phyloP scores from a whole-genome alignment of 2,797 vertebrate genomes.

The Clamator glandarius region DNA sequence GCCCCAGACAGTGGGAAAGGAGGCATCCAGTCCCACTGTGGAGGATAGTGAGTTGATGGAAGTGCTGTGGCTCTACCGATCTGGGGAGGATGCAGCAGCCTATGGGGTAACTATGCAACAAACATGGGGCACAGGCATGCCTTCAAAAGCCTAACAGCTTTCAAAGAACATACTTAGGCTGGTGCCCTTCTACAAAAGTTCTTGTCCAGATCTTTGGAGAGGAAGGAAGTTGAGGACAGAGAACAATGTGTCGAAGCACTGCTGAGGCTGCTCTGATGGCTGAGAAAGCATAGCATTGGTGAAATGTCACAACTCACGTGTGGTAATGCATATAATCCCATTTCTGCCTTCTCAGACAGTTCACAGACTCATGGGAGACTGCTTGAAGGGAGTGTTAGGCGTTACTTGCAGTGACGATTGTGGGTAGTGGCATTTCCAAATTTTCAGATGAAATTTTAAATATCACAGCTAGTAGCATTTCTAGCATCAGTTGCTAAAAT shows the following conservation, averaged over 20 bases:
- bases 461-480: constrained; percentile 31
- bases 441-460: constrained; percentile 29
- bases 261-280: background rate
- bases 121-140: background rate
- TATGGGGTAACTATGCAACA: background rate
- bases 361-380: background rate
- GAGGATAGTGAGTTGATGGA: background rate
- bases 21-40: background rate
- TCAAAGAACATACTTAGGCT: background rate
- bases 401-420: background rate
- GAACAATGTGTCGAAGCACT: background rate
- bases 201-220: background rate
- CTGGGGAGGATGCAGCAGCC: background rate
- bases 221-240: too few relatives aligned
- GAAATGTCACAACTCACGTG: background rate
- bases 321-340: background rate
- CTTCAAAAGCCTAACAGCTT: background rate
- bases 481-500: constrained; percentile 25
- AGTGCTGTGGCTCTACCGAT: background rate
- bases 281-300: background rate
- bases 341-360: background rate
- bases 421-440: constrained; percentile 21
- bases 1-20: background rate
- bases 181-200: background rate
- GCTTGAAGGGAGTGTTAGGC: background rate